These are phyloP conservation scores for Anolis sagrei DNA, from an alignment of 2,113 vertebrate species.

Conservation along the genomic window DNA sequence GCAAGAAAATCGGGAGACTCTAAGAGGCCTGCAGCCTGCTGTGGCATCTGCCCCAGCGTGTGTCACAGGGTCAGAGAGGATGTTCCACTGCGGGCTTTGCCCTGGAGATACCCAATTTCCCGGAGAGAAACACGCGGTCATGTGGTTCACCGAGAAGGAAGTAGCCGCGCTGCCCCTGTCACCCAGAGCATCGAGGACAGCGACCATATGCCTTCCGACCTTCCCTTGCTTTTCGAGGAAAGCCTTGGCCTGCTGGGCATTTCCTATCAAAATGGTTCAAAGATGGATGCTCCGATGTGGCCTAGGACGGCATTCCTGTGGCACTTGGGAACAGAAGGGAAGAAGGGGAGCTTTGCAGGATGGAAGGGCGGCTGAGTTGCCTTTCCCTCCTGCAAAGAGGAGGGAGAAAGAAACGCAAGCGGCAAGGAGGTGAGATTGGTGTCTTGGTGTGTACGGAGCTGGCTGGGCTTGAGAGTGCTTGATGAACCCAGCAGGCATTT, in stretches of 20 bases:
- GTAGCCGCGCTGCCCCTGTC: slow-evolving; percentile 59
- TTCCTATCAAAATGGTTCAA: slow-evolving; percentile 62
- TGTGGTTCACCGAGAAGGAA: slow-evolving; percentile 53
- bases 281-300: slow-evolving; percentile 60
- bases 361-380: not conserved
- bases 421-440: slow-evolving; percentile 48
- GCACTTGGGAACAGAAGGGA: slow-evolving; percentile 29
- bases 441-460: slow-evolving; percentile 40
- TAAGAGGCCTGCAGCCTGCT: not conserved
- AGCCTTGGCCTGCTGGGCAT: slow-evolving; percentile 68
- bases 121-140: slow-evolving; percentile 3
- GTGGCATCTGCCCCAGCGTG: fast-evolving
- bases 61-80: slow-evolving; percentile 44
- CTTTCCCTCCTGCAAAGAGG: slow-evolving; percentile 2
- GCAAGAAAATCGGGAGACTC: not conserved
- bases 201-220: slow-evolving; percentile 67
- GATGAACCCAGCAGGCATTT: slow-evolving; percentile 60
- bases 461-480: slow-evolving; percentile 29
- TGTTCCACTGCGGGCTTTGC: slow-evolving; percentile 12
- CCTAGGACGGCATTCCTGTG: slow-evolving; percentile 63
- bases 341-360: not conserved
- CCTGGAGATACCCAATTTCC: slow-evolving; percentile 35
- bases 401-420: too few species aligned
- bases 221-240: slow-evolving; percentile 63
- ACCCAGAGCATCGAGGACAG: slow-evolving; percentile 67